Percentiles rank a stretch among this genome's conserved stretches.
Conservation (phyloP, 2,888 invertebrate species). For the Nomada lathburiana region DNA sequence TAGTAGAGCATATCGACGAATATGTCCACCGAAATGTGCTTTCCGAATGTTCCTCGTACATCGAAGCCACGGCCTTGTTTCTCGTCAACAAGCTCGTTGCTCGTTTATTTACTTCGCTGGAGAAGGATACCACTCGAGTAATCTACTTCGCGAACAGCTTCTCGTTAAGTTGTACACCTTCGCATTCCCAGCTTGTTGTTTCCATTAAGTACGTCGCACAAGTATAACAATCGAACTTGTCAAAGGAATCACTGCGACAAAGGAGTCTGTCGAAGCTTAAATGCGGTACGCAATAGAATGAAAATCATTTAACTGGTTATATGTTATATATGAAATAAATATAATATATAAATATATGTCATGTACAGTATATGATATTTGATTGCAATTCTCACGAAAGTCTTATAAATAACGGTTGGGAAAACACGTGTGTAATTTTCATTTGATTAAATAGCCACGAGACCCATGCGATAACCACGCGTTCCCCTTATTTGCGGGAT, state of each 20-base stretch:
- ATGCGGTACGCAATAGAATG: no score
- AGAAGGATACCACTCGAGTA: conserved; percentile 62
- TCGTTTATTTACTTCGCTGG: conserved; percentile 65
- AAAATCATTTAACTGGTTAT: no score
- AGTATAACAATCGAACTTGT: conserved; percentile 29
- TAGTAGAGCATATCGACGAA: no score
- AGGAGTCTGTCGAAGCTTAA: background rate
- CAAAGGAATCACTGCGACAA: background rate
- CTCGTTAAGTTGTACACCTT: conserved; percentile 48
- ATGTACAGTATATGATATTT: background rate
- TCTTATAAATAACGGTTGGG: background rate
- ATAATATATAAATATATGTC: no score
- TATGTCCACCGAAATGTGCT: background rate
- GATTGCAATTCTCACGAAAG: background rate
- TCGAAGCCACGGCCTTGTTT: conserved; percentile 59
- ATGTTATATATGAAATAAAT: no score
- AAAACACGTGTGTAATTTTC: background rate
- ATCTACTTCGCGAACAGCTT: conserved; percentile 57
- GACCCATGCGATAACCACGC: background rate
- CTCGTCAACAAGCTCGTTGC: conserved; percentile 66
- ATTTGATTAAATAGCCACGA: background rate
- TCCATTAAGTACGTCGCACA: conserved; percentile 46
- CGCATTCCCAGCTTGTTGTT: conserved; percentile 48
- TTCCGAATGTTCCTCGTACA: conserved; percentile 41
- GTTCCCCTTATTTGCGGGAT: background rate